phyloP scores from a whole-genome alignment of 2,797 vertebrate species.

The Chaetodon trifasciatus region DNA sequence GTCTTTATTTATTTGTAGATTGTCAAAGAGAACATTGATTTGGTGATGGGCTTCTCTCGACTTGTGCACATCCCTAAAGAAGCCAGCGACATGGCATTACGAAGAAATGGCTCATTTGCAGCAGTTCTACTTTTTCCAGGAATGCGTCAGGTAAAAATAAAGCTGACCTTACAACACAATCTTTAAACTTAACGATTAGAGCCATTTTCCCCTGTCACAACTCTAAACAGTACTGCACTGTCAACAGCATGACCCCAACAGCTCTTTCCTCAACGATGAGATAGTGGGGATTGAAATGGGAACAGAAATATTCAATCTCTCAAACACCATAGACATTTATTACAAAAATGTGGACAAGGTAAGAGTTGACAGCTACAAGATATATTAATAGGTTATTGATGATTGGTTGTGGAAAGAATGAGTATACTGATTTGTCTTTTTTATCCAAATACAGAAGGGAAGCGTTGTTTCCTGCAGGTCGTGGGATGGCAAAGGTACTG shows the following conservation, averaged over 20 bases:
- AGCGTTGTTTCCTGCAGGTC: constrained; percentile 50
- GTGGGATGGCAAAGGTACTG: constrained; percentile 60
- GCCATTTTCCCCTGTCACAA: not conserved
- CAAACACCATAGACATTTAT: constrained; percentile 43
- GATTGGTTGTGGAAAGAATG: not conserved
- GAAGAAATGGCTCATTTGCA: constrained; percentile 18
- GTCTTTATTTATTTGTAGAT: constrained; percentile 18
- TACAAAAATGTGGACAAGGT: constrained; percentile 50
- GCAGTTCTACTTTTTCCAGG: constrained; percentile 49
- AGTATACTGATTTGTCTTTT: not conserved
- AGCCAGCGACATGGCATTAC: constrained; percentile 21
- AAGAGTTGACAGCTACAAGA: not conserved
- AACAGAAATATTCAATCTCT: constrained; percentile 58
- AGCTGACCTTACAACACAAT: fast-evolving
- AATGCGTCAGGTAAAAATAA: constrained; percentile 36
- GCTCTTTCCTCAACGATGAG: constrained; percentile 29
- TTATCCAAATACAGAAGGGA: constrained; percentile 27
- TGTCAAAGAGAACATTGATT: fast-evolving
- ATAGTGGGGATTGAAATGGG: constrained; percentile 64
- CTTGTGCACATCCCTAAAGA: constrained; percentile 45
- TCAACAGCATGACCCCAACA: constrained; percentile 22
- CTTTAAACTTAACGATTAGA: not conserved
- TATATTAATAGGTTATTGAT: not conserved
- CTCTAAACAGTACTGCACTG: not conserved
- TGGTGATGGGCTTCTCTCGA: fast-evolving